A percentile compares a stretch with the other conserved stretches of the same genome.
Conservation (phyloP, 2,888 invertebrate species). For the Sympetrum striolatum region DNA sequence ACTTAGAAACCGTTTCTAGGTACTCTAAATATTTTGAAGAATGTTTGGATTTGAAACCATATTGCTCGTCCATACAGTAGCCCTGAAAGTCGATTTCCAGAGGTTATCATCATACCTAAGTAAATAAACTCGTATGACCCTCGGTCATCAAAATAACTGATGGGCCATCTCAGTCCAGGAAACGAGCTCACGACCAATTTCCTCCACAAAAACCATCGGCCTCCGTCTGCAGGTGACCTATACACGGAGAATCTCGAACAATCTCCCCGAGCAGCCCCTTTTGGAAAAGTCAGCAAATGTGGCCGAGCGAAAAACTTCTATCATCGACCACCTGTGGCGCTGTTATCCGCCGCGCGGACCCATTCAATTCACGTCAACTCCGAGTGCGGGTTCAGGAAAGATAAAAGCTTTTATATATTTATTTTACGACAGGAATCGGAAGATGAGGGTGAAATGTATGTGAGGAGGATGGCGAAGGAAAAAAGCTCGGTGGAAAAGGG, state of each 20-base stretch:
- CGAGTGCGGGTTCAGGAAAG: slow-evolving; percentile 2
- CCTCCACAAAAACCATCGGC: not conserved
- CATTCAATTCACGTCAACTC: slow-evolving; percentile 15
- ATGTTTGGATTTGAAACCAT: no score
- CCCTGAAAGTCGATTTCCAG: no score
- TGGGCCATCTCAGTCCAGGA: not conserved
- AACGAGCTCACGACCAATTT: not conserved
- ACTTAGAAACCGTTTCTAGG: no score
- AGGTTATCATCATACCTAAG: no score
- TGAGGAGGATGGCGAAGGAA: not conserved
- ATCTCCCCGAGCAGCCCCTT: not conserved
- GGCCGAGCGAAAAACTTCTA: not conserved
- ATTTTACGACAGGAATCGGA: slow-evolving; percentile 10
- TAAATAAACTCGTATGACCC: no score
- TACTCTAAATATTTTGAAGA: no score
- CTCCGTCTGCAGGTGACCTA: not conserved
- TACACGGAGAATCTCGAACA: not conserved
- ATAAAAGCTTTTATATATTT: slow-evolving; percentile 40
- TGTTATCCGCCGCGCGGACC: not conserved
- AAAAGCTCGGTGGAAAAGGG: not conserved
- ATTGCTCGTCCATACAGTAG: no score
- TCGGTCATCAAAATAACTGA: no score
- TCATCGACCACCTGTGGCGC: slow-evolving; percentile 36
- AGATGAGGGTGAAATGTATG: not conserved
- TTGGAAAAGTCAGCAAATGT: not conserved